Percentiles rank a stretch among this genome's conserved stretches.
These are phyloP conservation scores for Heliconius ethilla DNA, from an alignment of 2,888 invertebrate genomes.

Conservation along the genomic window DNA sequence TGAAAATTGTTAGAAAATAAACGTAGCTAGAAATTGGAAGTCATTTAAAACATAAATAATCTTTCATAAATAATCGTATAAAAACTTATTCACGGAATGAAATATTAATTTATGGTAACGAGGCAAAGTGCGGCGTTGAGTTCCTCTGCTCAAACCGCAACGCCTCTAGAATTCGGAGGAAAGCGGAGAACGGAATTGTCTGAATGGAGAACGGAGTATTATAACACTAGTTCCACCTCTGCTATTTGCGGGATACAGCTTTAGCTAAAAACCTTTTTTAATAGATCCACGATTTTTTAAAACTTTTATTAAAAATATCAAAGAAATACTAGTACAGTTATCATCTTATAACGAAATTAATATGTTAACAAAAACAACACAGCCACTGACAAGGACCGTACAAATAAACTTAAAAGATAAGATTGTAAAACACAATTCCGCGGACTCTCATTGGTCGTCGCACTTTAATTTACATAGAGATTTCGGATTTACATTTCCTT, in stretches of 20 bases:
- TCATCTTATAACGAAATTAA: too few relatives aligned
- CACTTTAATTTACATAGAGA: constrained; percentile 20
- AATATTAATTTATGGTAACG: not conserved
- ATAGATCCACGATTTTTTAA: too few relatives aligned
- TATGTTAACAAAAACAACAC: not conserved
- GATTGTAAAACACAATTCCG: constrained; percentile 16
- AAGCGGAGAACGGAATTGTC: too few relatives aligned
- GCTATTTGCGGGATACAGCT: too few relatives aligned
- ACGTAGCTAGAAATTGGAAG: not conserved
- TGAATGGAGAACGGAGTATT: too few relatives aligned
- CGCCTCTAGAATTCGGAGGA: too few relatives aligned
- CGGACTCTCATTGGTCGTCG: constrained; percentile 21
- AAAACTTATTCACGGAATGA: not conserved
- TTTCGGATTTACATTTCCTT: constrained; percentile 26
- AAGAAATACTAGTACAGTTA: too few relatives aligned
- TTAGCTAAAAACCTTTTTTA: too few relatives aligned
- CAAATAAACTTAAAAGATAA: constrained; percentile 19
- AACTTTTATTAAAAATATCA: too few relatives aligned
- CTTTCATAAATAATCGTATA: not conserved
- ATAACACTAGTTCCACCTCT: too few relatives aligned
- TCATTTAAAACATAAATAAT: not conserved
- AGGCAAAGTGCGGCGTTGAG: too few relatives aligned
- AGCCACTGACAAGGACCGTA: not conserved
- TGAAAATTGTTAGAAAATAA: constrained; percentile 1
- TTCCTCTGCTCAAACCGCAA: too few relatives aligned